Evolutionary conservation across 2,797 vertebrate genomes (phyloP).

Genomic region (Craterocephalus amniculus): DNA sequence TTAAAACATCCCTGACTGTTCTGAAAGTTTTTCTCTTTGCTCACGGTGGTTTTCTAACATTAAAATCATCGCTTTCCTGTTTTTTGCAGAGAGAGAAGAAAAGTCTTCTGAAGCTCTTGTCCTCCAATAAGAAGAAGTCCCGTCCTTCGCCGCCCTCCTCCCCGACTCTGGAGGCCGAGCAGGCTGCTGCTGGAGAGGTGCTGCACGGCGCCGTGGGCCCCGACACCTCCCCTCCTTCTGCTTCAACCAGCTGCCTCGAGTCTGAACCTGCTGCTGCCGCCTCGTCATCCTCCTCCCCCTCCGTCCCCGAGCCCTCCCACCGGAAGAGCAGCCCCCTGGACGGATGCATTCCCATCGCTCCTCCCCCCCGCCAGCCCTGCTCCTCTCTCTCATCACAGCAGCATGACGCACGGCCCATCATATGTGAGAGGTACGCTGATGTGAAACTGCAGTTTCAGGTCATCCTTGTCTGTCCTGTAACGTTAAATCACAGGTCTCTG

Average conservation of each 20-base stretch:
- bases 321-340: conserved; percentile 86
- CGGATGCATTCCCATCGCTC: conserved; percentile 86
- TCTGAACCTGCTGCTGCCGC: conserved; percentile 72
- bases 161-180: conserved; percentile 91
- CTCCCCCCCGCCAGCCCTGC: conserved; percentile 95
- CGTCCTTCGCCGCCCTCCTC: conserved; percentile 93
- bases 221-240: conserved; percentile 75
- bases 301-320: conserved; percentile 77
- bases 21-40: conserved; percentile 18
- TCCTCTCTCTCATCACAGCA: conserved; percentile 89
- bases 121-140: conserved; percentile 94
- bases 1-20: neutral
- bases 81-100: conserved; percentile 94
- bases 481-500: conserved; percentile 3
- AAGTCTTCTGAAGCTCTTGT: conserved; percentile 93
- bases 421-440: conserved; percentile 93
- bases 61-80: conserved; percentile 2
- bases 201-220: conserved; percentile 90
- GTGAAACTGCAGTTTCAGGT: neutral
- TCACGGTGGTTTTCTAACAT: conserved; percentile 12
- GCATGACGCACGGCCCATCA: conserved; percentile 90
- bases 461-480: conserved; percentile 4
- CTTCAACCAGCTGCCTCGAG: conserved; percentile 67
- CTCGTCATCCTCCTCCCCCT: conserved; percentile 67
- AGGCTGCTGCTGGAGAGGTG: conserved; percentile 78